Base-by-base conservation (phyloP, 2,888 invertebrate genomes). In the Hesperia comma region DNA sequence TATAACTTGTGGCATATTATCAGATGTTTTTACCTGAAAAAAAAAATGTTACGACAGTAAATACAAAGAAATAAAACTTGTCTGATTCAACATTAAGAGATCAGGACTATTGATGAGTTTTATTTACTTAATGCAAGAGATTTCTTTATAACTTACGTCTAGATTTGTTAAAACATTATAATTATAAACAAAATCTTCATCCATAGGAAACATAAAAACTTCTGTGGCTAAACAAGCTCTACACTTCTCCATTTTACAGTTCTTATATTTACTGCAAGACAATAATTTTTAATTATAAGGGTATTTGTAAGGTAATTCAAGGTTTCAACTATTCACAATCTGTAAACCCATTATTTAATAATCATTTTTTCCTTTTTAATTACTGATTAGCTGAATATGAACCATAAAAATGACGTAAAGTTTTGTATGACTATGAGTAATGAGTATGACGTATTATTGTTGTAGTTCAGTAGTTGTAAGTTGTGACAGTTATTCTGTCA, bases 1-100 rank as follows among this genome's bases (percentile, higher is more conserved):
- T 15, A 79, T 68, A 63, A 71, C 73, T 66, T 89, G 86, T 7
- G 86, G 81, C 73, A 85, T 71, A 14, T 75, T 76, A 77, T 86
- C 86, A 12, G 70, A 63, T n/a, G 77, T 54, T 10, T 71, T 70
- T 10, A 86, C 74, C 88, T 88, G 71, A 51, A 82, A 79, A 66
- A 26, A 43, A 21, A 53, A 53, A 14, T 53, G 26, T n/a, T n/a
- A 53, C 6, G 6, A 15, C 53, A 53, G n/a, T 32, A 6, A 53
- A 51, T 8, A 21, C 2, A 26, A 4, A 5, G 26, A 26, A 10
- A 12, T 12, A 37, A 12, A 26, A 26, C 53, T 32, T 54, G 26
- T 53, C 6, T 26, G 2, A 26, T 5, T 26, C 26, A 26, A 26
- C 5, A 26, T 4, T 5, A 26, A 26, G 3, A 26, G 26, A 26